Evolutionary conservation across 92 coral and sea anemone species (phyloP), one percentile per base, ranked within the genome.

Genomic region (Zoanthus solanderi): DNA sequence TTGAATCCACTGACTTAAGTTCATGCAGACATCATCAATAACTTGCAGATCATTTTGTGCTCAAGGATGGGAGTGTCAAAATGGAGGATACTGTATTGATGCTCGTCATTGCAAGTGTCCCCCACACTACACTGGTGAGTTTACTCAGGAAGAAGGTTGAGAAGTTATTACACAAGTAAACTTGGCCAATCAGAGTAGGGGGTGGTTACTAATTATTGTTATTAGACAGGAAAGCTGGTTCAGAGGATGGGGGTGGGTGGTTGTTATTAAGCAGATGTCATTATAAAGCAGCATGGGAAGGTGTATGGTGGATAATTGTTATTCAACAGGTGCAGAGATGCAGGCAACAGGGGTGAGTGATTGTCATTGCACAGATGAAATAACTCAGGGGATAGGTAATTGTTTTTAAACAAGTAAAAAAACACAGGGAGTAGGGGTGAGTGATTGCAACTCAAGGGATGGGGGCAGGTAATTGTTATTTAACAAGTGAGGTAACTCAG

Each of bases 101-200:
- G 78, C 88, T 17, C 91, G 90, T 17, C 98, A 94, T 75, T 94
- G 98, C 77, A 92, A 87, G 57, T 94, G 98, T 53, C 98, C 94
- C 2, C 90, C 89, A 5, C 84, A 90, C 45, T 94, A 90, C 58
- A 92, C 97, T 77, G 97, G 96, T 94, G 57, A 46, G 86, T 2
- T 67, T 67, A 65, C 71, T 65, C 10, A 65, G 44, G 32, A 4
- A 46, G 11, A 60, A 30, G 65, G 65, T 2, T 58, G n/a, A 58
- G 65, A 14, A 6, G 65, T 15, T 58, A 67, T 67, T 10, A 67
- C 4, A 67, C 13, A n/a, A 32, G 11, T 67, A 32, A 67, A 32
- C 18, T 67, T 6, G 34, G 3, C 73, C 11, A 67, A 32, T 3
- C 32, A 12, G 18, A 34, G 37, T 13, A 7, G 58, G 58, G 15